Base-by-base conservation (phyloP, 2,888 invertebrate genomes). In the Nomada ruficornis region DNA sequence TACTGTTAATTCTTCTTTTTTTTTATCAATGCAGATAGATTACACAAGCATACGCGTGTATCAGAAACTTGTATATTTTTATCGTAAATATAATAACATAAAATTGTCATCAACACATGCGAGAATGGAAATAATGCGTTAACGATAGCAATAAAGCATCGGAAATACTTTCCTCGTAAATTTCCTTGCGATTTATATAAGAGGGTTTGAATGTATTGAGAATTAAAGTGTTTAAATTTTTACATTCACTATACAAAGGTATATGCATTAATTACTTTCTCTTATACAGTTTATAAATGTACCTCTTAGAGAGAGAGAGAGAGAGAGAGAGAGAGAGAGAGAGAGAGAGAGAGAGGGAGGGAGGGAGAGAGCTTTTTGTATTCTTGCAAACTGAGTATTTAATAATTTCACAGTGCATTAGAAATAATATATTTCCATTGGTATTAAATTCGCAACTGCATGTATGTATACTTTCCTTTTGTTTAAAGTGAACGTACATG, bases 381-480 rank as follows among this genome's bases (percentile, higher is more conserved):
- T 64, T 60, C 54, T 2, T 29, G 9, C 9, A 54, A 60, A 0
- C 59, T 1, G 5, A 50, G 3, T 3, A 15, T 23, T 29, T 57
- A 20, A 20, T 11, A 11, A 54, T 68, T 62, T 26, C 11, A 20
- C 36, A 23, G 57, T 54, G 11, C 3, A 18, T 65, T n/a, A 20
- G 20, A 3, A 9, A 20, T 15, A 59, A 20, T 13, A 55, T 13
- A 42, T 55, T 52, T 65, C 20, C 42, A n/a, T 3, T 50, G 42
- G 60, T 64, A 62, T 75, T 77, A 74, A 29, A 63, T 57, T 67
- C 54, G 50, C 62, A 82, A 72, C 55, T 36, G 20, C 26, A n/a
- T 54, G 77, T 42, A 75, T 77, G 13, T 23, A 54, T 60, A 85
- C 85, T 87, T 85, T 85, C 71, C 74, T 83, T 78, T 64, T 78